Evolutionary conservation across 2,797 vertebrate species (phyloP).

Genomic region (Atherinosoma microstoma): DNA sequence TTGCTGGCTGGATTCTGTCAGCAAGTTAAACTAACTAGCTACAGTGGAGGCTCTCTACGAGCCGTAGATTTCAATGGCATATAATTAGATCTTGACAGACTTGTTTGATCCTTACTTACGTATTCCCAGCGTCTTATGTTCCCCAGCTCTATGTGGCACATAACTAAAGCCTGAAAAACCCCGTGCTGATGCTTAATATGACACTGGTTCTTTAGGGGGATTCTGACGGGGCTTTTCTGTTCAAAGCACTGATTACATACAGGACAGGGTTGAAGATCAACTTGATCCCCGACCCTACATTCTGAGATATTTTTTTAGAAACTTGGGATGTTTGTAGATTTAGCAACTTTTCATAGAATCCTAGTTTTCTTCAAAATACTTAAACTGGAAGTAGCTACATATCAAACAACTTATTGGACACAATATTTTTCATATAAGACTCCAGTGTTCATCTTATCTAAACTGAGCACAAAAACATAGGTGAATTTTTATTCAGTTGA

Average conservation of each 20-base stretch:
- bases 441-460: background rate
- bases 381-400: background rate
- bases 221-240: background rate
- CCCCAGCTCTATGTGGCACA: background rate
- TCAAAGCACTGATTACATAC: background rate
- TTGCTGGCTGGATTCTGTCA: background rate
- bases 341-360: background rate
- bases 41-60: background rate
- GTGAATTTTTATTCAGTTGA: background rate
- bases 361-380: background rate
- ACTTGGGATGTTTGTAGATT: background rate
- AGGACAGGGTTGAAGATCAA: too few species aligned
- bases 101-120: background rate
- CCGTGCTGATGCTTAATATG: background rate
- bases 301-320: background rate
- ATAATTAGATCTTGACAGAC: background rate
- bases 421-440: background rate
- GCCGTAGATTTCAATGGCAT: background rate
- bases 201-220: background rate
- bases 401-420: too few species aligned
- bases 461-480: background rate
- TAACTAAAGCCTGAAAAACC: background rate
- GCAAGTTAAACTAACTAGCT: conserved; percentile 13
- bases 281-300: too few species aligned
- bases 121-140: background rate